Base-by-base conservation (phyloP, 2,113 vertebrate species). In the Tinamus guttatus region DNA sequence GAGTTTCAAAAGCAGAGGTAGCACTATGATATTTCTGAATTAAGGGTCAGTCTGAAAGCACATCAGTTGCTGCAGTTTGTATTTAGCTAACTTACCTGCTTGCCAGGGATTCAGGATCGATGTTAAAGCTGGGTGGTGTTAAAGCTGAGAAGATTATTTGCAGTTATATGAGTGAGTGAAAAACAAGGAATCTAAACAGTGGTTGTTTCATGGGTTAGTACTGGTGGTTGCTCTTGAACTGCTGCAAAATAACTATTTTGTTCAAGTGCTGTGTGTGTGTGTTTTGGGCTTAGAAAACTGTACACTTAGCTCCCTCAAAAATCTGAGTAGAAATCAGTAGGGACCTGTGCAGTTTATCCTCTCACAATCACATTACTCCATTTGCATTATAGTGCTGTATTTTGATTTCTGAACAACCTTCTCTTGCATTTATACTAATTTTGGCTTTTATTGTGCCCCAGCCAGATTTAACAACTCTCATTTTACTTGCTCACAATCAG, bases 91-190 rank as follows among this genome's bases (percentile, higher is more conserved):
- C 52, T 91, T 85, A 84, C 81, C 82, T 54, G 22, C 52, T 97
- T 95, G 87, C 81, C 93, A 96, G 94, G 59, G 65, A 47, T 93
- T 49, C 4, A 13, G 91, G 95, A 95, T 86, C 90, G 85, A 34
- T 85, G 11, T 41, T 92, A 94, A 96, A 91, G 89, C 83, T 90
- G 6, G 54, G 28, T 91, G 59, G 63, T 52, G 41, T 79, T 73
- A 88, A 84, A 62, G 47, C 71, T 81, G 75, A 85, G 70, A 93
- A 89, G 67, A 69, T 95, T 95, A 64, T 76, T 91, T 93, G 90
- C 94, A 94, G 83, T 95, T 75, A 75, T 94, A 90, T 79, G 74
- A 63, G 62, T 67, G 41, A 92, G 52, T 94, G 83, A 93, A 97
- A 89, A 83, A 54, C 6, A 9, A 78, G 52, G 64, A 82, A 60